Percentiles rank a stretch among this genome's conserved stretches.
These are phyloP conservation scores for Frieseomelitta varia DNA, from an alignment of 1,140 invertebrate species.

Conservation along the genomic window DNA sequence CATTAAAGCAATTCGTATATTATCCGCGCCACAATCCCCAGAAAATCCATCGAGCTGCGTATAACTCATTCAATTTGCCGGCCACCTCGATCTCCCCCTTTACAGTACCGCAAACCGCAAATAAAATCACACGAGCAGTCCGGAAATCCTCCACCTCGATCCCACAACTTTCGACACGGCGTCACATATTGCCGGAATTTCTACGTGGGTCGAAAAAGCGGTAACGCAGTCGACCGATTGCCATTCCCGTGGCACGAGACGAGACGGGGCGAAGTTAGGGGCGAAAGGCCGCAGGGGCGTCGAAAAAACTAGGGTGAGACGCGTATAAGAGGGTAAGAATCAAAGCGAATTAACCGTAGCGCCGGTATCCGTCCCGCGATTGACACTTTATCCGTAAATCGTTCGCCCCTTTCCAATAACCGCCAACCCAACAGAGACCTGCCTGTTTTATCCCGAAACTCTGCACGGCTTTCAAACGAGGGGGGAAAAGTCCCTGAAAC, in stretches of 20 bases:
- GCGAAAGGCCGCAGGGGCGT: background rate
- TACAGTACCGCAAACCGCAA: background rate
- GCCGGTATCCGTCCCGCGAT: constrained; percentile 14
- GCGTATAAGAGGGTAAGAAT: constrained; percentile 31
- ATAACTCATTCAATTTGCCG: background rate
- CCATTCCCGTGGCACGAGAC: background rate
- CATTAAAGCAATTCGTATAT: background rate
- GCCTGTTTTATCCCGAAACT: constrained; percentile 13
- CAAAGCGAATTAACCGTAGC: constrained; percentile 40
- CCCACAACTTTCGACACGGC: background rate
- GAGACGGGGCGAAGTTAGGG: background rate
- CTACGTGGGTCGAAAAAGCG: background rate
- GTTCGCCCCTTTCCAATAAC: constrained; percentile 30
- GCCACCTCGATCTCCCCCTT: background rate
- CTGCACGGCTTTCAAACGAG: constrained; percentile 15
- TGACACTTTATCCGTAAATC: constrained; percentile 45
- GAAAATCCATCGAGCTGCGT: background rate
- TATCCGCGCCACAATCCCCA: background rate
- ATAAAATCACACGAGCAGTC: background rate
- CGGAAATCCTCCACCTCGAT: background rate
- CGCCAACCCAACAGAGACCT: background rate
- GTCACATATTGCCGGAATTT: background rate
- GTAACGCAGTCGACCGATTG: background rate
- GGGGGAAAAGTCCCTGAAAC: background rate
- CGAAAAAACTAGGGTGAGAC: too few relatives aligned